Conservation (phyloP, 2,113 vertebrate genomes). For the Corapipo altera region DNA sequence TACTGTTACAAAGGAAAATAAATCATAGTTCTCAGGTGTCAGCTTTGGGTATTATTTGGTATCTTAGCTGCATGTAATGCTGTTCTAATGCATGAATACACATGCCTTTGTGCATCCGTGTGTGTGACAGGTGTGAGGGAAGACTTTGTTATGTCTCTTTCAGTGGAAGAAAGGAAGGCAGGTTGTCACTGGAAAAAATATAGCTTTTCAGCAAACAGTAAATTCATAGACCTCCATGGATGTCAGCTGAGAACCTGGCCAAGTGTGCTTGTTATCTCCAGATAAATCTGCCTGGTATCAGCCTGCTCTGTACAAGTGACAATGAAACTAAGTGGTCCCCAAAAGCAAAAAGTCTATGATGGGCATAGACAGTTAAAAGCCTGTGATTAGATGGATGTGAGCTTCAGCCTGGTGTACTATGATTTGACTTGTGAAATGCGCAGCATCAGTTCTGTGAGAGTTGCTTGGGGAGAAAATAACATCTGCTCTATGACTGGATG, state of each 20-base stretch:
- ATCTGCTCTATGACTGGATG: conserved; percentile 43
- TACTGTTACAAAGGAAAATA: neutral
- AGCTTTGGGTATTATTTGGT: neutral
- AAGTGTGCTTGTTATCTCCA: neutral
- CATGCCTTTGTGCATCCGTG: fast-evolving
- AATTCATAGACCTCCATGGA: neutral
- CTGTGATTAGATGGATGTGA: neutral
- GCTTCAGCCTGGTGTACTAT: neutral
- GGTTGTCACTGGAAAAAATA: neutral
- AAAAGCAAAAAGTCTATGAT: neutral
- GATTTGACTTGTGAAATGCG: conserved; percentile 48
- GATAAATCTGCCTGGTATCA: neutral
- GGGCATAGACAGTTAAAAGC: conserved; percentile 5
- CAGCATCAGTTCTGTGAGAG: conserved; percentile 43
- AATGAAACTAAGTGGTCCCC: neutral
- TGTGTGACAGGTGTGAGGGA: neutral
- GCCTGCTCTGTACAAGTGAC: neutral
- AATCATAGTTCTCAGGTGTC: neutral
- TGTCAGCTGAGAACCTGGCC: neutral
- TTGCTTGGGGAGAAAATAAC: conserved; percentile 50
- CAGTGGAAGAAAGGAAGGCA: neutral
- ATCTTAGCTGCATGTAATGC: neutral
- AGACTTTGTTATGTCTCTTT: neutral
- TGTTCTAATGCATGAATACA: neutral
- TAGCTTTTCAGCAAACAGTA: neutral